These are phyloP conservation scores for Sesia bembeciformis DNA, from an alignment of 2,888 invertebrate species.

Conservation along the genomic window DNA sequence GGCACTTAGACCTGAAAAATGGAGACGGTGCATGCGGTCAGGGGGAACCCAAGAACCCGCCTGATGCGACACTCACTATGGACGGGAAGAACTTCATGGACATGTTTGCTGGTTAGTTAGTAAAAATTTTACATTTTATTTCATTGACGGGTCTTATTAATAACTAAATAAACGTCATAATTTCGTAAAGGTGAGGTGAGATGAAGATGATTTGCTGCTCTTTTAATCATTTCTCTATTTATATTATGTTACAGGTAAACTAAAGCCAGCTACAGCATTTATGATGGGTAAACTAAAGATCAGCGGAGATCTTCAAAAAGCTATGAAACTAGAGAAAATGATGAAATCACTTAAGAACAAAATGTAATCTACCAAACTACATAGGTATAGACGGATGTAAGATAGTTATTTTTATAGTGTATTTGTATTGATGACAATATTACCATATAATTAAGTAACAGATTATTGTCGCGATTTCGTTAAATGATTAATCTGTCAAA, in stretches of 20 bases:
- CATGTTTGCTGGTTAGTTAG: conserved; percentile 80
- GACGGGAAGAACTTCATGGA: conserved; percentile 84
- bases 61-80: conserved; percentile 91
- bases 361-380: conserved; percentile 22
- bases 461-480: no score
- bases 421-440: no score
- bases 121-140: no score
- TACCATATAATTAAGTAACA: no score
- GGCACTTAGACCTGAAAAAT: conserved; percentile 93
- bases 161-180: no score
- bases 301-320: conserved; percentile 92
- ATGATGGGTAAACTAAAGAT: conserved; percentile 98
- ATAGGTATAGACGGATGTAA: no score
- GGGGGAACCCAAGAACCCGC: conserved; percentile 80
- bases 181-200: no score
- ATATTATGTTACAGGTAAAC: conserved; percentile 74
- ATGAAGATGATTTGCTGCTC: no score
- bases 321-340: conserved; percentile 94
- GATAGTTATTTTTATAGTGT: no score
- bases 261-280: conserved; percentile 94
- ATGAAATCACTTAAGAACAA: conserved; percentile 86
- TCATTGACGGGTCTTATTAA: no score
- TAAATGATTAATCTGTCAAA: no score
- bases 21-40: conserved; percentile 86
- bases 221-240: no score